Conservation (phyloP, 2,113 vertebrate species). For the Podarcis raffonei region DNA sequence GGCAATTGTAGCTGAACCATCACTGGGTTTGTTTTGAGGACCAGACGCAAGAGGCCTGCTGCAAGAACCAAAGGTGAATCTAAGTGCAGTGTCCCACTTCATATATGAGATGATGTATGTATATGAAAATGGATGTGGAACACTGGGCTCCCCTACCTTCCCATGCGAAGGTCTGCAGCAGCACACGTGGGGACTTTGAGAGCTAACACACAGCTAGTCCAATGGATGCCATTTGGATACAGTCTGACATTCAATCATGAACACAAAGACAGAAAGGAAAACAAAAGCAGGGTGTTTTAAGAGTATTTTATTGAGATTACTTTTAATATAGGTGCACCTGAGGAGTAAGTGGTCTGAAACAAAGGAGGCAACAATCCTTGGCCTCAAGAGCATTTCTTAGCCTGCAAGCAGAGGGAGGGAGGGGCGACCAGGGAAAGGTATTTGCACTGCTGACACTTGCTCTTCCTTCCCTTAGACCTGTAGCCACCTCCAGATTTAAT, state of each 20-base stretch:
- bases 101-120: background rate
- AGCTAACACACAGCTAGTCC: no score
- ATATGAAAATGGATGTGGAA: background rate
- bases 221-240: background rate
- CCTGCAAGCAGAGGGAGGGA: no score
- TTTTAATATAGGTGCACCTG: background rate
- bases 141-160: background rate
- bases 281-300: background rate
- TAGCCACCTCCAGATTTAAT: no score
- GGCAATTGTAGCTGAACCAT: background rate
- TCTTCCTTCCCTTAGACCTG: no score
- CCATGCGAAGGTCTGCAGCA: background rate
- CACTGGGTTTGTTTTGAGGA: no score
- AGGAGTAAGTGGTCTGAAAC: background rate
- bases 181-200: background rate
- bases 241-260: background rate
- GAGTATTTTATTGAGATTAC: background rate
- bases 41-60: background rate
- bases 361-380: no score
- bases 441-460: no score
- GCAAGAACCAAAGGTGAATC: background rate
- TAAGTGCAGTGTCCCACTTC: background rate
- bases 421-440: no score
- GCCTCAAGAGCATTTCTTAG: no score
- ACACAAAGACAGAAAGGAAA: background rate